Base-by-base conservation (phyloP, 2,113 vertebrate genomes). In the Merops nubicus region DNA sequence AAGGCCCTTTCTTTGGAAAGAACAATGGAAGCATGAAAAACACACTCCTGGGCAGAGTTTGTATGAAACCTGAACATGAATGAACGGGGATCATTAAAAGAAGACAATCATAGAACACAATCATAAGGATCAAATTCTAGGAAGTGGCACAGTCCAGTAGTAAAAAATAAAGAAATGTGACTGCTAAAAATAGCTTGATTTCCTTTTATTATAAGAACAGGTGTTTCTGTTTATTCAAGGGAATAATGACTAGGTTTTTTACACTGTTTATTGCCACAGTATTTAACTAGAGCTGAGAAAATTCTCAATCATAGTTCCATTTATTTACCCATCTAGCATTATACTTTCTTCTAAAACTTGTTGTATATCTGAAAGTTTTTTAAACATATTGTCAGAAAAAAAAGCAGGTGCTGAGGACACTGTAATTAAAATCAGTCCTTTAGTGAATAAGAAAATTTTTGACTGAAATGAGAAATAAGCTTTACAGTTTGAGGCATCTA, bases 181-280 rank as follows among this genome's bases (percentile, higher is more conserved):
- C 47, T 64, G 26, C 54, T 91, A 93, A 92, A 93, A 93, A 74
- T 84, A 88, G 26, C 12, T 75, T 67, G 12, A 74, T 89, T 95
- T 85, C 48, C 47, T 89, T 81, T 88, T 47, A 85, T 77, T 91
- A 45, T 79, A 59, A 54, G 64, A 94, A 60, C 73, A 93, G 74
- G 47, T 78, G 81, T 88, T 93, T 87, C 77, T 93, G 53, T 91
- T 91, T 91, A 83, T 79, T 89, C 65, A 78, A 68, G 62, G 38
- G 43, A 82, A 88, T 77, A 95, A 88, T 81, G 33, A 63, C 64
- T 91, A 38, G 36, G n/a, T 42, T 88, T 94, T 91, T 92, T 91
- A 80, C 22, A 62, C 59, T 53, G 6, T 56, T 90, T 90, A 77
- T 60, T 65, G 28, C 38, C 9, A 36, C 29, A 59, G 33, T 75